Evolutionary conservation across 1,140 invertebrate genomes (phyloP).

Genomic region (Orussus abietinus): DNA sequence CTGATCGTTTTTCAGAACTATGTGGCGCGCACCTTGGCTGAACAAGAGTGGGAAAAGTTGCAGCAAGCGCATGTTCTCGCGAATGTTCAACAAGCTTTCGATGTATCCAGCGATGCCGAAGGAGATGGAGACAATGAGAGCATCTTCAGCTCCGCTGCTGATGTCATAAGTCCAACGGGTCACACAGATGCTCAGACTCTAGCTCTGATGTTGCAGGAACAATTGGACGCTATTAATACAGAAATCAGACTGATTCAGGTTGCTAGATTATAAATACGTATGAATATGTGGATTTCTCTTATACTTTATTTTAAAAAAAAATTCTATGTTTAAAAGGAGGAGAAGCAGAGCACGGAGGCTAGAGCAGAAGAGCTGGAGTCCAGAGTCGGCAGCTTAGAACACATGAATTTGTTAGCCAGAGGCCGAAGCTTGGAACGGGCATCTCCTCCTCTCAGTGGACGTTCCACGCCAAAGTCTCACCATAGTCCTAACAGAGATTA

Average conservation of each 20-base stretch:
- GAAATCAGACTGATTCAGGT: constrained; percentile 77
- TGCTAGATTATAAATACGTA: constrained; percentile 25
- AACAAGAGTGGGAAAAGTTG: constrained; percentile 90
- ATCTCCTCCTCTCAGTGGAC: constrained; percentile 74
- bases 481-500: constrained; percentile 75
- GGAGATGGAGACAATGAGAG: constrained; percentile 72
- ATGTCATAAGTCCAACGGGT: constrained; percentile 68
- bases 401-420: constrained; percentile 81
- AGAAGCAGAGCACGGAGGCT: constrained; percentile 97
- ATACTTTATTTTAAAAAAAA: too few relatives aligned
- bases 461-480: constrained; percentile 75
- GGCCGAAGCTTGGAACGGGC: constrained; percentile 70
- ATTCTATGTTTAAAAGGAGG: constrained; percentile 99
- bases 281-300: too few relatives aligned
- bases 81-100: constrained; percentile 86
- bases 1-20: constrained; percentile 36
- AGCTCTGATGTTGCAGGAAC: constrained; percentile 97
- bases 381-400: constrained; percentile 90
- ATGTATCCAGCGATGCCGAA: constrained; percentile 77
- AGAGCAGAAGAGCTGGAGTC: constrained; percentile 96
- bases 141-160: constrained; percentile 66
- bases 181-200: constrained; percentile 96
- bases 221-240: constrained; percentile 98
- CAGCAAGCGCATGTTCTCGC: constrained; percentile 91
- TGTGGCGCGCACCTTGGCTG: constrained; percentile 61